Percentiles rank a stretch among this genome's conserved stretches.
Conservation (phyloP, 2,888 invertebrate genomes). For the Cheilosia vernalis region DNA sequence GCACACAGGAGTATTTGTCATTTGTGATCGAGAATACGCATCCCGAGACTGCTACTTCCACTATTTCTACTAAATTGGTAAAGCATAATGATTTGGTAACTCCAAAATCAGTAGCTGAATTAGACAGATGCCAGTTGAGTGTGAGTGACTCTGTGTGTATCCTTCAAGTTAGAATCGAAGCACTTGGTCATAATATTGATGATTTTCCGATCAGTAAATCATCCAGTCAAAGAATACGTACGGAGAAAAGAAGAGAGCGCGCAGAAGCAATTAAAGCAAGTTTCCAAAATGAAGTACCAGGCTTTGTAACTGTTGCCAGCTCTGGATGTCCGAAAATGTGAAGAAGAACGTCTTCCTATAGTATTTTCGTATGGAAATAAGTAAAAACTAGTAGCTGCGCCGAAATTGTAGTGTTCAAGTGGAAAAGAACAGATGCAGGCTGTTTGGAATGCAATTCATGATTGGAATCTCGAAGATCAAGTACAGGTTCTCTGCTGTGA, state of each 20-base stretch:
- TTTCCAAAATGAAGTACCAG: slow-evolving; percentile 78
- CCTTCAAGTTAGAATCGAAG: slow-evolving; percentile 76
- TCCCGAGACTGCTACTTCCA: no score
- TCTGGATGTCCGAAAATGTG: slow-evolving; percentile 54
- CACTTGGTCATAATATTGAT: slow-evolving; percentile 75
- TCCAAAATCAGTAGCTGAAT: background rate
- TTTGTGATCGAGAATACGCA: no score
- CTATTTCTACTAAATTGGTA: no score
- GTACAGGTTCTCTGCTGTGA: slow-evolving; percentile 76
- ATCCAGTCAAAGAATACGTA: slow-evolving; percentile 77
- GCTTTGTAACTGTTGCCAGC: slow-evolving; percentile 78
- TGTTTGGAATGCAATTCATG: slow-evolving; percentile 65
- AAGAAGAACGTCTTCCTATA: slow-evolving; percentile 78
- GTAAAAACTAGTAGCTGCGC: slow-evolving; percentile 77
- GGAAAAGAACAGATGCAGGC: slow-evolving; percentile 74
- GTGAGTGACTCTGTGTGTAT: slow-evolving; percentile 76
- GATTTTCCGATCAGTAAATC: slow-evolving; percentile 78
- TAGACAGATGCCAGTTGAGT: slow-evolving; percentile 72
- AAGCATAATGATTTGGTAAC: no score
- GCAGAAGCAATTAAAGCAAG: slow-evolving; percentile 78
- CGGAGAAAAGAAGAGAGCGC: slow-evolving; percentile 12
- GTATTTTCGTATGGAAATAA: slow-evolving; percentile 79
- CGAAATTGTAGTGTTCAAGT: slow-evolving; percentile 76
- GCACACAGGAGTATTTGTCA: no score
- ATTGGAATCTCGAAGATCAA: slow-evolving; percentile 75